Evolutionary conservation across 2,888 invertebrate genomes (phyloP), one percentile per base, ranked within the genome.

Genomic region (Chironomus riparius): DNA sequence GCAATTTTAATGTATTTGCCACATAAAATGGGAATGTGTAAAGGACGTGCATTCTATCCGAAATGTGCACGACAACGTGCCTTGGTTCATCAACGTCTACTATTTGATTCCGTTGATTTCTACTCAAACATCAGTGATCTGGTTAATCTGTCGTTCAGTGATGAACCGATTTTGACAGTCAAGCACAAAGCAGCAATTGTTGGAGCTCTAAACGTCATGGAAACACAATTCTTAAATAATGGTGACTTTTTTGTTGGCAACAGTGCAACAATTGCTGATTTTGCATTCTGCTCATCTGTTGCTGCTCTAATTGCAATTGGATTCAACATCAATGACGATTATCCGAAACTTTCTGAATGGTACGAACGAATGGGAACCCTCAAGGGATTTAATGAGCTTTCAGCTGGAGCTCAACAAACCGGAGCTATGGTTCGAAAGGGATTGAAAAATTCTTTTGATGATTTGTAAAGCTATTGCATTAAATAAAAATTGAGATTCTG

Each of bases 241-340:
- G 83, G 85, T 62, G 80, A 85, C 72, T 87, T 85, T 81, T 84
- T 85, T 68, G 83, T 85, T 71, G 87, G 87, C 6, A 81, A 85
- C 77, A 82, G 84, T 68, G 79, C 86, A 72, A 87, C 87, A n/a
- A 82, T 87, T 70, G 87, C 87, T 21, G 87, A 87, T 80, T 83
- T 86, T 78, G 82, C 82, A 12, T 80, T 86, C 76, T 82, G 82
- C 3, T 83, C 86, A 5, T 82, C 85, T 3, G 79, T 84, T 68
- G 82, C 84, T 0, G 82, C 61, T 13, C n/a, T 72, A 12, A 61
- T 12, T 12, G 28, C 21, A 12, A 24, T 82, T 24, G 81, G 80
- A 56, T 83, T 85, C 77, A 84, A 87, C 77, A 80, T 86, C 48
- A 80, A 81, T 3, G 38, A 38, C 38, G 82, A 84, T 78, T 85